Evolutionary conservation across 2,888 invertebrate species (phyloP).

Genomic region (Atrina japonica): DNA sequence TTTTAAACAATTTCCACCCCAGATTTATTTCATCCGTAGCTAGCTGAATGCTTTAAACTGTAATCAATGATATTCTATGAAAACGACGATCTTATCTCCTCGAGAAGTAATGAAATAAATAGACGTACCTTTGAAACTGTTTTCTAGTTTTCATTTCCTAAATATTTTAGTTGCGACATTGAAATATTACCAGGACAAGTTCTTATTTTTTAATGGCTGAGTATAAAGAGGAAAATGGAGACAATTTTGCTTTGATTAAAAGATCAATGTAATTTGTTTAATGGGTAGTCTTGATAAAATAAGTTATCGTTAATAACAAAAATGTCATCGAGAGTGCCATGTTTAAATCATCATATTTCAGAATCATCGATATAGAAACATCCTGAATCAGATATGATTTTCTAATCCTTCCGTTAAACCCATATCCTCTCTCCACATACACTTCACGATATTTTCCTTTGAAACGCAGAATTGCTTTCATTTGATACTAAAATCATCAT

Average conservation of each 20-base stretch:
- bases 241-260: constrained; percentile 21
- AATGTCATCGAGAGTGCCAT: constrained; percentile 14
- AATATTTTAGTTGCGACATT: constrained; percentile 21
- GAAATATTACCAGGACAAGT: constrained; percentile 19
- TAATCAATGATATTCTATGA: no score
- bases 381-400: constrained; percentile 19
- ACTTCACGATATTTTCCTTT: constrained; percentile 8
- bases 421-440: constrained; percentile 17
- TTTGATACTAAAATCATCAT: constrained; percentile 22
- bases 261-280: constrained; percentile 14
- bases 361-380: constrained; percentile 11
- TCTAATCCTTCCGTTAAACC: constrained; percentile 24
- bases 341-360: constrained; percentile 18
- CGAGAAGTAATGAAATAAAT: no score
- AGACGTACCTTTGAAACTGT: not conserved
- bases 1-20: no score
- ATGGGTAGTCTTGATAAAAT: constrained; percentile 7
- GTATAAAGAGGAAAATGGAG: constrained; percentile 17
- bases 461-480: constrained; percentile 2
- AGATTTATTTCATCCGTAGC: no score
- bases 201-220: constrained; percentile 21
- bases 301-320: constrained; percentile 2
- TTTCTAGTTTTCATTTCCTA: constrained; percentile 14
- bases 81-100: no score
- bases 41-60: no score